These are phyloP conservation scores for Hypotaenidia philippensis DNA, from an alignment of 2,797 vertebrate genomes.

Conservation along the genomic window DNA sequence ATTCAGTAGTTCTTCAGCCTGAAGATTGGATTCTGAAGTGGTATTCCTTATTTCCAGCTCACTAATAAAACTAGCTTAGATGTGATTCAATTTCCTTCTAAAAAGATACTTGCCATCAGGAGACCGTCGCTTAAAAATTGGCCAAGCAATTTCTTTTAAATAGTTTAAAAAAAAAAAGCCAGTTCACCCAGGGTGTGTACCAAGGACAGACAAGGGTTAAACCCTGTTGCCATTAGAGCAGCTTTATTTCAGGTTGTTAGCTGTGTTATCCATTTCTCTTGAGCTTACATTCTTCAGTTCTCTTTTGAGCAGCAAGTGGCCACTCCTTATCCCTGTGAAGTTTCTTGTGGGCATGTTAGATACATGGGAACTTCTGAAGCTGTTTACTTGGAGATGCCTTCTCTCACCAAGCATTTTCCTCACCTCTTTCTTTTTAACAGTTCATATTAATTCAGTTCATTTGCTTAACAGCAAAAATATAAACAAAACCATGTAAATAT, in stretches of 20 bases:
- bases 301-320: background rate
- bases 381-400: background rate
- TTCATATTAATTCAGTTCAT: background rate
- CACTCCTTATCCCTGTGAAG: background rate
- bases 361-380: background rate
- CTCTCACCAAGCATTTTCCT: background rate
- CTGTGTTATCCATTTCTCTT: background rate
- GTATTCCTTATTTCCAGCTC: background rate
- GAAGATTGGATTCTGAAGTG: background rate
- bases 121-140: background rate
- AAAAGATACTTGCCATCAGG: background rate
- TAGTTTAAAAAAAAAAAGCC: background rate
- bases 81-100: background rate
- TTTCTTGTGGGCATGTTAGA: background rate
- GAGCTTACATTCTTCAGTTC: background rate
- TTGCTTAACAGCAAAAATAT: background rate
- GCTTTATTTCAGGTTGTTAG: background rate
- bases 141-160: background rate
- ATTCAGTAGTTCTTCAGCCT: background rate
- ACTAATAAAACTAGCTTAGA: background rate
- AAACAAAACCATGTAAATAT: background rate
- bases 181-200: background rate
- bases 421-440: background rate
- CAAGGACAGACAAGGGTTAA: background rate
- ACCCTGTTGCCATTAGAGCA: background rate